These are phyloP conservation scores for Epirrita christyi DNA, from an alignment of 2,888 invertebrate species.

Conservation along the genomic window DNA sequence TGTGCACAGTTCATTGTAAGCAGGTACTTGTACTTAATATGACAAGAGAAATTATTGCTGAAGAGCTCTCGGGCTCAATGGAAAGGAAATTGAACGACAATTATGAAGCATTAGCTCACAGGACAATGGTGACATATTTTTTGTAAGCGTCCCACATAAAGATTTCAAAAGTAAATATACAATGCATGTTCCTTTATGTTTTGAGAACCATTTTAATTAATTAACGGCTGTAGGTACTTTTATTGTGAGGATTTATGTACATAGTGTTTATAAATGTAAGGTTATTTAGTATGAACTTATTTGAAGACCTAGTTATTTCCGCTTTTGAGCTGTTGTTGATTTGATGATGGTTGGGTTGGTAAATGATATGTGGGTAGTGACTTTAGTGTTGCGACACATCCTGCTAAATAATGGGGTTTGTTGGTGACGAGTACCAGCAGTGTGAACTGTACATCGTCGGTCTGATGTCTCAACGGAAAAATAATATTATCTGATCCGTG, in stretches of 20 bases:
- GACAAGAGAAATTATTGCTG: conserved; percentile 72
- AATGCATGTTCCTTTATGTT: conserved; percentile 50
- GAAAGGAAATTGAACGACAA: conserved; percentile 78
- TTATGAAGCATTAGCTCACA: conserved; percentile 70
- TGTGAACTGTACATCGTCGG: too few species aligned
- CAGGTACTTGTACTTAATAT: conserved; percentile 62
- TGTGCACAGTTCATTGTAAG: conserved; percentile 50
- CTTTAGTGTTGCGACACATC: too few species aligned
- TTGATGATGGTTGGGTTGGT: not conserved
- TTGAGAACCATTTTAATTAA: conserved; percentile 61
- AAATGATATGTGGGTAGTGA: too few species aligned
- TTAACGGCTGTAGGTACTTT: conserved; percentile 28
- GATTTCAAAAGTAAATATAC: conserved; percentile 59
- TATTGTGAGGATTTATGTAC: not conserved
- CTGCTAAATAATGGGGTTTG: too few species aligned
- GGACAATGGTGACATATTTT: conserved; percentile 75
- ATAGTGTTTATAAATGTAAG: not conserved
- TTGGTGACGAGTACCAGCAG: too few species aligned
- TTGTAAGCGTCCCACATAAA: conserved; percentile 60
- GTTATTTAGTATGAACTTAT: not conserved
- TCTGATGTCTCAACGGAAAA: too few species aligned
- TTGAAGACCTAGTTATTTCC: too few species aligned
- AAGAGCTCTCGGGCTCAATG: conserved; percentile 59
- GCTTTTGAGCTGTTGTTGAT: too few species aligned
- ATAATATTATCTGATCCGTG: too few species aligned